phyloP scores from a whole-genome alignment of 2,797 vertebrate species.

The Danio tinwini region DNA sequence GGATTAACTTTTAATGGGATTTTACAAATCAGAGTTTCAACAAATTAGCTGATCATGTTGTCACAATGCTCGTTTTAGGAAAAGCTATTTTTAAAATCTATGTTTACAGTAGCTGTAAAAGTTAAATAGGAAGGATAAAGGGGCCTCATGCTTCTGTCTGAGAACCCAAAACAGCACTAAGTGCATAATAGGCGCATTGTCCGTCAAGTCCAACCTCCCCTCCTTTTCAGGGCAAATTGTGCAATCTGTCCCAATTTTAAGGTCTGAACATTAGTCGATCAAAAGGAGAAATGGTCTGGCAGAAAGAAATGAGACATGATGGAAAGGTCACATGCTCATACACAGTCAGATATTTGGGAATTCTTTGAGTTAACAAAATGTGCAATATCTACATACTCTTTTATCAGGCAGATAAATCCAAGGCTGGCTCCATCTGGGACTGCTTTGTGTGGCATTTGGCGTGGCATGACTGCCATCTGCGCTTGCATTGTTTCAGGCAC shows the following conservation, averaged over 20 bases:
- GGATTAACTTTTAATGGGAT: too few relatives aligned
- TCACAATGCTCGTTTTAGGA: conserved; percentile 51
- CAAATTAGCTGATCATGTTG: conserved; percentile 56
- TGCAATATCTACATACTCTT: conserved; percentile 17
- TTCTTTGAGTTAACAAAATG: conserved; percentile 29
- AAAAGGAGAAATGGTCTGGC: conserved; percentile 14
- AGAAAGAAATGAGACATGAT: conserved; percentile 6
- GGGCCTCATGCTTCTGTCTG: conserved; percentile 26
- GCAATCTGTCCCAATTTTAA: conserved; percentile 19
- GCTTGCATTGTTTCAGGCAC: conserved; percentile 56
- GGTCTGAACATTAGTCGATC: conserved; percentile 21
- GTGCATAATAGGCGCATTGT: conserved; percentile 52
- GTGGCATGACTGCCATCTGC: conserved; percentile 54
- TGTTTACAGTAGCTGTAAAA: conserved; percentile 50
- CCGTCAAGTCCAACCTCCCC: conserved; percentile 38
- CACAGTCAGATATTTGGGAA: conserved; percentile 6
- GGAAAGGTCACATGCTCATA: background rate
- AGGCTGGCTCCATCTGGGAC: conserved; percentile 69
- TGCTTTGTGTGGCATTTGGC: conserved; percentile 71
- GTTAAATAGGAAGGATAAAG: conserved; percentile 13
- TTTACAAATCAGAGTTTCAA: conserved; percentile 12
- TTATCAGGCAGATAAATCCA: conserved; percentile 56
- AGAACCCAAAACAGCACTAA: conserved; percentile 46
- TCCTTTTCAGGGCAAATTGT: conserved; percentile 33
- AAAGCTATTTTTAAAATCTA: conserved; percentile 54